Conservation (phyloP, 92 coral and sea anemone species). For the Diadumene lineata region DNA sequence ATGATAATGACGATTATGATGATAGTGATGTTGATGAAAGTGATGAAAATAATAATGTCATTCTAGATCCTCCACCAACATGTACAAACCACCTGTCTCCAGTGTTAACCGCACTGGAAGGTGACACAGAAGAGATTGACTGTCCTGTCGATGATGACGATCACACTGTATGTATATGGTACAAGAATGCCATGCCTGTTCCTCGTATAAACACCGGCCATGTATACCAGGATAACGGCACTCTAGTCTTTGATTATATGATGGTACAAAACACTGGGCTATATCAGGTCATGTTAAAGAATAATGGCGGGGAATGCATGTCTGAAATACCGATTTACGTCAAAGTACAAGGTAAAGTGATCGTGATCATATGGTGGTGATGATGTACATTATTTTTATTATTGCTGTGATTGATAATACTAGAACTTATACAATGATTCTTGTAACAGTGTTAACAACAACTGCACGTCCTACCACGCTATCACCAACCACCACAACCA, state of each 20-base stretch:
- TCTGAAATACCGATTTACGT: conserved; percentile 14
- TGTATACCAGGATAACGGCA: conserved; percentile 19
- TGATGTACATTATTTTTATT: not conserved
- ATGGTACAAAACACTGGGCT: conserved; percentile 25
- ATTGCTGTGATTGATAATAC: not conserved
- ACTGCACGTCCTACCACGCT: not conserved
- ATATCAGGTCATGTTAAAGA: conserved; percentile 31
- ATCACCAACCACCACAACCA: not conserved
- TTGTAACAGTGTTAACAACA: not conserved
- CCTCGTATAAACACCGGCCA: not conserved
- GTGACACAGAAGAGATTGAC: not conserved
- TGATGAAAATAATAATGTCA: not conserved
- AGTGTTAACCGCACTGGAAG: not conserved
- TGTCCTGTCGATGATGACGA: not conserved
- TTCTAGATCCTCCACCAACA: not conserved
- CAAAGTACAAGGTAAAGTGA: conserved; percentile 16
- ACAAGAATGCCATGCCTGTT: conserved; percentile 29
- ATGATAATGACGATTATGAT: not conserved
- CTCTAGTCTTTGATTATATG: conserved; percentile 12
- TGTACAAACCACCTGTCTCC: not conserved
- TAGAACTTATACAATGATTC: not conserved
- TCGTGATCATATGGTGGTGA: not conserved
- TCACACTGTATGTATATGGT: not conserved
- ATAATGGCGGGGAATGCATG: conserved; percentile 23
- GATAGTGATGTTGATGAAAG: not conserved